These are phyloP conservation scores for Poeciliopsis retropinna DNA, from an alignment of 2,113 vertebrate genomes.

Conservation along the genomic window DNA sequence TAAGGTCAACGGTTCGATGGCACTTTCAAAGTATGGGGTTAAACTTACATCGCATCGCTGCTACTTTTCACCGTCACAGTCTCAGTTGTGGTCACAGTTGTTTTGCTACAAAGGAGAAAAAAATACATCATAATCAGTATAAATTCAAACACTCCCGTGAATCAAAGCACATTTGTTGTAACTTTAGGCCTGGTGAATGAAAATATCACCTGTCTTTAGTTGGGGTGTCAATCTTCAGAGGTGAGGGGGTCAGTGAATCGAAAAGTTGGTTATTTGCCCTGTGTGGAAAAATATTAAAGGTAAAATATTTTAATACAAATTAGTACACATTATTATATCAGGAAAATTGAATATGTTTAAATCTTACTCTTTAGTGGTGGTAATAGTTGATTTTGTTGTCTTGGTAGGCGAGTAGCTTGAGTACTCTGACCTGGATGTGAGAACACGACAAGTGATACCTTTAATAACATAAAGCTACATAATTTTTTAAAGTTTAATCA, in stretches of 20 bases:
- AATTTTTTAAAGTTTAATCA: too few species aligned
- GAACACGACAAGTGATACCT: neutral
- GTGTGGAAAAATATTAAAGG: slow-evolving; percentile 1
- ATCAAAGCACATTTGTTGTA: neutral
- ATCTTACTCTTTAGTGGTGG: slow-evolving; percentile 49
- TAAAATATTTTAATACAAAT: neutral
- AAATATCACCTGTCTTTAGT: slow-evolving; percentile 52
- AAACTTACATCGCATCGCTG: slow-evolving; percentile 39
- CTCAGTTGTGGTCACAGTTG: slow-evolving; percentile 29
- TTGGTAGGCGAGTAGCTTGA: slow-evolving; percentile 47
- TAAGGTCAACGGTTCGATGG: neutral
- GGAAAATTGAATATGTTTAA: neutral
- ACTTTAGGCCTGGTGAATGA: neutral
- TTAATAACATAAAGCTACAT: too few species aligned
- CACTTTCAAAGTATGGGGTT: too few species aligned
- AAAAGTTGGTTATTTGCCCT: slow-evolving; percentile 47
- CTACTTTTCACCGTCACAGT: slow-evolving; percentile 37
- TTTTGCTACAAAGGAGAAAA: slow-evolving; percentile 36
- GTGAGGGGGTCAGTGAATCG: slow-evolving; percentile 14
- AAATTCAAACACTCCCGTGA: neutral
- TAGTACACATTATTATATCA: neutral
- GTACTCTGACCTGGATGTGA: slow-evolving; percentile 39
- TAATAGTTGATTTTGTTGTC: slow-evolving; percentile 42
- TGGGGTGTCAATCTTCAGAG: slow-evolving; percentile 7
- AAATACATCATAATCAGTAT: neutral